Base-by-base conservation (phyloP, 2,888 invertebrate species). In the Sepiola atlantica region DNA sequence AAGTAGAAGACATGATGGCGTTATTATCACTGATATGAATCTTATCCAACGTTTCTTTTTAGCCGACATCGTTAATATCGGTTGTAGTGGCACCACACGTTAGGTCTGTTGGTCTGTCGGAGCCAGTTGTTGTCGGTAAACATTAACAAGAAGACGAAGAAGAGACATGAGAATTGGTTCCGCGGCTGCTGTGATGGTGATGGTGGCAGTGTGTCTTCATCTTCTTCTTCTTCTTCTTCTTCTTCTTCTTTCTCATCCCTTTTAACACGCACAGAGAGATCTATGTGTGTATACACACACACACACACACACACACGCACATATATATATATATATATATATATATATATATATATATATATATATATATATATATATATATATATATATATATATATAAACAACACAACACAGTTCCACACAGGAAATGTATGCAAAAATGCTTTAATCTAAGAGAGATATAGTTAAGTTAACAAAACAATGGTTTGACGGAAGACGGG, bases 301-400 rank as follows among this genome's bases (percentile, higher is more conserved):
- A 93, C 54, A 93, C 32, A 92, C 10, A 92, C 32, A 10, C 32
- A 92, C 10, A 92, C 32, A 92, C 10, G 32, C 10, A 10, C 10
- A 10, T 92, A 92, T 92, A 10, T 92, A 92, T 92, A 92, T 92
- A 92, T 92, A 92, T 92, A 92, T 92, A 92, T 92, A 92, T 92
- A 92, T 92, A 92, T 92, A 92, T 92, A 92, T 92, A 92, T 92
- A 32, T 92, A 92, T 92, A 92, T 92, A 92, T 92, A 92, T 92
- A 92, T 92, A 92, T 92, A 92, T 92, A 32, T 92, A 92, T 92
- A 92, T 92, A 92, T 92, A 92, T 92, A 92, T 92, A 92, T 92
- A 92, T 92, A 32, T 92, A 92, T 92, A 92, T 92, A 92, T 92
- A 92, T 92, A 32, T 92, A 92, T 92, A 92, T 92, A 92, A 6